These are phyloP conservation scores for Pelmatolapia mariae DNA, from an alignment of 2,113 vertebrate species.

Conservation along the genomic window DNA sequence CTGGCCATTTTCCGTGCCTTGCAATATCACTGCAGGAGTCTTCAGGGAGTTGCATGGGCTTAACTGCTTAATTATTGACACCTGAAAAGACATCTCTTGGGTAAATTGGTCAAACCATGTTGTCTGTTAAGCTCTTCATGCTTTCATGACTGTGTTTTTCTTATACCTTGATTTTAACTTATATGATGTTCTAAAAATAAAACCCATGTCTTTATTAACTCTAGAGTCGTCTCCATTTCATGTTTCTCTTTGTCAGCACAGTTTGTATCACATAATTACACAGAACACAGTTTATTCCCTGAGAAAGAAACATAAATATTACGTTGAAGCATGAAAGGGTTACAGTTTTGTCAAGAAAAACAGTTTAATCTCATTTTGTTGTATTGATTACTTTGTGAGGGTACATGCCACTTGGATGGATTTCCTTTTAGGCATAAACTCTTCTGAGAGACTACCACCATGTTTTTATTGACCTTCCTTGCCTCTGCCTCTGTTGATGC, in stretches of 20 bases:
- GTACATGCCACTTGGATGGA: background rate
- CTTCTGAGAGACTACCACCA: background rate
- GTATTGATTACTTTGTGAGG: background rate
- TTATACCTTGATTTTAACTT: background rate
- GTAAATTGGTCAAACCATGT: background rate
- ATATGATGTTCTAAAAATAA: background rate
- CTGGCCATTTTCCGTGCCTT: background rate
- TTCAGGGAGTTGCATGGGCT: background rate
- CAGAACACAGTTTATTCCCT: background rate
- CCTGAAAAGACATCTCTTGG: background rate
- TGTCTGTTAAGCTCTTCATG: background rate
- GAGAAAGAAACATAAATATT: background rate
- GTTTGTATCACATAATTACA: background rate
- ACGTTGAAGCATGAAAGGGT: background rate
- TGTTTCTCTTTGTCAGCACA: background rate
- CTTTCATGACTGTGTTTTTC: background rate
- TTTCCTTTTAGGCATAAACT: background rate
- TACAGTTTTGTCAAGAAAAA: background rate
- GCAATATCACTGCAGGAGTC: background rate
- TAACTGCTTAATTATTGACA: background rate
- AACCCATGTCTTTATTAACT: background rate
- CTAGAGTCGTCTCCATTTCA: background rate
- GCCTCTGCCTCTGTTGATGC: slow-evolving; percentile 20
- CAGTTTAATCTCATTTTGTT: background rate
- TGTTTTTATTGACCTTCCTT: slow-evolving; percentile 21